Conservation (phyloP, 2,113 vertebrate species). For the Rousettus leschenaultii region DNA sequence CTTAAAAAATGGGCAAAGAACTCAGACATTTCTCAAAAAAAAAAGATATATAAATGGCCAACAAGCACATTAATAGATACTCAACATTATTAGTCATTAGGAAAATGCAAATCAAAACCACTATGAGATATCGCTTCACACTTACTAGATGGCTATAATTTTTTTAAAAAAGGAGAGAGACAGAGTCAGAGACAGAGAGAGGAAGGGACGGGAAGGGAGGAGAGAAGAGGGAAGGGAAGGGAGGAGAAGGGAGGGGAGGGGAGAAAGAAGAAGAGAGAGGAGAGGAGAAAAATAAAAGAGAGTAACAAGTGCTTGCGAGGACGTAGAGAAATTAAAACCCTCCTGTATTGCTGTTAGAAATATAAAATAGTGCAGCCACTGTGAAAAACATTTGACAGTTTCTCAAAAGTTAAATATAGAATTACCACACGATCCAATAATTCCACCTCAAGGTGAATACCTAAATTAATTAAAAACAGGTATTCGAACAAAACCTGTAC, state of each 20-base stretch:
- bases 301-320: not conserved
- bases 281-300: not conserved
- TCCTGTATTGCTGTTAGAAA: not conserved
- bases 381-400: not conserved
- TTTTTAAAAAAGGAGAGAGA: not conserved
- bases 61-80: not conserved
- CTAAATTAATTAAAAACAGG: not conserved
- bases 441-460: not conserved
- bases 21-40: not conserved
- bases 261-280: no score
- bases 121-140: not conserved
- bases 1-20: not conserved
- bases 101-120: constrained; percentile 9
- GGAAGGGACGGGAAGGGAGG: no score
- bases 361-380: not conserved
- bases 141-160: not conserved
- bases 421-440: not conserved
- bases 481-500: not conserved
- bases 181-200: not conserved
- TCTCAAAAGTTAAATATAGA: not conserved
- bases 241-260: no score
- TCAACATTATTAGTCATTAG: not conserved
- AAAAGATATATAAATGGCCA: not conserved
- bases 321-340: not conserved
- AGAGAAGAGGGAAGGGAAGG: not conserved